Percentiles rank a stretch among this genome's conserved stretches.
These are phyloP conservation scores for Telmatherina bonti DNA, from an alignment of 2,797 vertebrate species.

Conservation along the genomic window DNA sequence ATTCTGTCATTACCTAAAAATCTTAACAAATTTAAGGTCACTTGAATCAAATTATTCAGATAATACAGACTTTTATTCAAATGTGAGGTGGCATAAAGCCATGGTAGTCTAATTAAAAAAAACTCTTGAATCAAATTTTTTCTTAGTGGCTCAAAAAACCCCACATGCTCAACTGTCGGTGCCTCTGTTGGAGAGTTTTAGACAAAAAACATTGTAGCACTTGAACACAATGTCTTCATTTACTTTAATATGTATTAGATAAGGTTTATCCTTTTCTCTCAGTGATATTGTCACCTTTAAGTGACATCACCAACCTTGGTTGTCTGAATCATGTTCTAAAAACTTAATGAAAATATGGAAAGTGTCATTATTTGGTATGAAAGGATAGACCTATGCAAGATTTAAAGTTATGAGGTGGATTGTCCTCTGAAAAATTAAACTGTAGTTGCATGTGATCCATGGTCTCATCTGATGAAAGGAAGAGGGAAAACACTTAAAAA, in stretches of 20 bases:
- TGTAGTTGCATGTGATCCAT: constrained; percentile 57
- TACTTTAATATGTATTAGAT: constrained; percentile 14
- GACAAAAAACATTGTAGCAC: background rate
- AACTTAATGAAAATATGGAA: constrained; percentile 52
- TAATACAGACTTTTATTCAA: constrained; percentile 12
- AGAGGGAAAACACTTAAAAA: constrained; percentile 66
- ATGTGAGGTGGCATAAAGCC: constrained; percentile 9
- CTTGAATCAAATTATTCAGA: constrained; percentile 47
- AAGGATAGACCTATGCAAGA: constrained; percentile 57
- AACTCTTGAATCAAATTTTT: constrained; percentile 2
- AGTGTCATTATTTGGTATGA: constrained; percentile 66
- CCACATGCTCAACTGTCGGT: background rate
- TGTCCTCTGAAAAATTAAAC: constrained; percentile 71
- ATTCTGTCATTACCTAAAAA: constrained; percentile 21
- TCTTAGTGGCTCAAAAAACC: constrained; percentile 6
- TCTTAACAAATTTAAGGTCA: constrained; percentile 29
- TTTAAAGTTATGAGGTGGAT: constrained; percentile 72
- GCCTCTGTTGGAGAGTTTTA: background rate
- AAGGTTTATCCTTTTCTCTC: constrained; percentile 20
- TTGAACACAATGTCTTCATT: constrained; percentile 11
- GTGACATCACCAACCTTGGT: constrained; percentile 39
- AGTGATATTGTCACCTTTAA: constrained; percentile 32
- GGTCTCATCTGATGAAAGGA: constrained; percentile 57
- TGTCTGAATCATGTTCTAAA: background rate
- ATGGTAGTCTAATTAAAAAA: constrained; percentile 11